A percentile compares a stretch with the other conserved stretches of the same genome.
phyloP scores from a whole-genome alignment of 2,888 invertebrate species.

The Polyploca ridens region DNA sequence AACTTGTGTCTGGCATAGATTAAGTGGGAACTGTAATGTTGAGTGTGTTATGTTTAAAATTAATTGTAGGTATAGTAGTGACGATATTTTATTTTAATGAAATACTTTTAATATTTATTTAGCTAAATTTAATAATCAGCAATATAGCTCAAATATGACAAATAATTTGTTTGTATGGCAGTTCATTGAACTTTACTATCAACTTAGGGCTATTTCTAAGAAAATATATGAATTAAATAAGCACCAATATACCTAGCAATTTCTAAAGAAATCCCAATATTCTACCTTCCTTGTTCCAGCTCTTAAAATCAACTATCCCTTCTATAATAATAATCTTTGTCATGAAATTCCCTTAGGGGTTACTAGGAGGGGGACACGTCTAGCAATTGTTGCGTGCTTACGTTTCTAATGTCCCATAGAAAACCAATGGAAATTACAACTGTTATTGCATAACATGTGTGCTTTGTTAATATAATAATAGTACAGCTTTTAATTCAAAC shows the following conservation, averaged over 20 bases:
- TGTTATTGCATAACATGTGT: constrained; percentile 17
- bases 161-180: too few relatives aligned
- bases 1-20: constrained; percentile 34
- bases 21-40: constrained; percentile 19
- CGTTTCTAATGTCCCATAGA: constrained; percentile 62
- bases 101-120: too few relatives aligned
- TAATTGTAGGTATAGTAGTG: background rate
- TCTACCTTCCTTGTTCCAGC: background rate
- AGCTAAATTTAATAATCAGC: too few relatives aligned
- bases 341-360: constrained; percentile 53
- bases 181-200: too few relatives aligned
- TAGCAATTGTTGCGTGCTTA: constrained; percentile 55
- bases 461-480: constrained; percentile 8
- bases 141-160: too few relatives aligned
- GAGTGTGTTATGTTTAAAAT: background rate
- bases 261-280: background rate
- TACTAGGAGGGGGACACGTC: constrained; percentile 43
- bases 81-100: too few relatives aligned
- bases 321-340: constrained; percentile 51
- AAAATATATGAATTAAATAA: too few relatives aligned
- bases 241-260: too few relatives aligned
- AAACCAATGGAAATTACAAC: constrained; percentile 37
- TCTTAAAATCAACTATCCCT: constrained; percentile 27
- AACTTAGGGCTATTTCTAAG: too few relatives aligned
- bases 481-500: background rate